Base-by-base conservation (phyloP, 2,113 vertebrate genomes). In the Bostrychus sinensis region DNA sequence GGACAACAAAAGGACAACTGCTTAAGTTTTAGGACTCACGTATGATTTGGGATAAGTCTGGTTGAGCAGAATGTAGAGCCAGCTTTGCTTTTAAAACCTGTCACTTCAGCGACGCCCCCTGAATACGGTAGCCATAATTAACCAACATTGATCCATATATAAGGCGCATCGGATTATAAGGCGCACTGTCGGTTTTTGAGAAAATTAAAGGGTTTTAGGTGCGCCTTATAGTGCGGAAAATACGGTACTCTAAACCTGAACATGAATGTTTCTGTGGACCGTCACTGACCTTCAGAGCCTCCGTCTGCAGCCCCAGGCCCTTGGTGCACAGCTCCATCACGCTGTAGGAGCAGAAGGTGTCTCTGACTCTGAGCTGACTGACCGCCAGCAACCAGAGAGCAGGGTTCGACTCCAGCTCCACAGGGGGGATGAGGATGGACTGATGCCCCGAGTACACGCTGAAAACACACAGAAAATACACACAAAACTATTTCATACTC, bases 251-350 rank as follows among this genome's bases (percentile, higher is more conserved):
- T 0, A 14, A n/a, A 16, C 5, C 38, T 5, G 16, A 16, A 5
- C 7, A 2, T 17, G 5, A 2, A 17, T 17, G 6, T n/a, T 17
- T 7, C 16, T 42, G 39, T 17, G 38, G 16, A n/a, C 14, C n/a
- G 39, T 17, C 7, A 10, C 5, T 25, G 22, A 51, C 48, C 48
- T 51, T 51, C 14, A 51, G 48, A 2, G 48, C 48, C 48, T 51
- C 48, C 6, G 48, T 51, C 48, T 51, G 48, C 48, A 51, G 48
- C 0, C 48, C 48, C 48, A 51, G 25, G 7, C 48, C 48, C n/a
- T 51, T 51, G 48, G 48, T 51, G 48, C 48, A 51, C 48, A 51
- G 48, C 25, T 51, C 48, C 48, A 51, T 51, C 13, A 51, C 48
- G 16, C 48, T 51, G 48, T 51, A 51, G 48, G 48, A 51, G 48